phyloP scores from a whole-genome alignment of 2,888 invertebrate species.

The Carterocephalus palaemon region DNA sequence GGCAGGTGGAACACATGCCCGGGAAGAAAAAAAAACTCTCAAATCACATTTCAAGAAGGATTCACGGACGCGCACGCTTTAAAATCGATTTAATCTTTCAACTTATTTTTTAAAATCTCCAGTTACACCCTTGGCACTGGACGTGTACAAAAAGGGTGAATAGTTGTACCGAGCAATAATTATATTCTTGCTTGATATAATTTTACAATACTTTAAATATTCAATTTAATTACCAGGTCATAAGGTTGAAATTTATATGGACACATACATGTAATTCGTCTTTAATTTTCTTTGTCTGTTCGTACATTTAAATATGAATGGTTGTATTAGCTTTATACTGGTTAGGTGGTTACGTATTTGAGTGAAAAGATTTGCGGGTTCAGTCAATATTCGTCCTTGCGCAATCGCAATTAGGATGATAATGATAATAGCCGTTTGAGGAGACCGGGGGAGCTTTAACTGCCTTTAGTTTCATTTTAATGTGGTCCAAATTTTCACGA shows the following conservation, averaged over 20 bases:
- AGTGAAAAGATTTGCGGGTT: constrained; percentile 21
- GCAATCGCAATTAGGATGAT: neutral
- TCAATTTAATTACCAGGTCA: constrained; percentile 15
- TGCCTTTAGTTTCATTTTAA: constrained; percentile 8
- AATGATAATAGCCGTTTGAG: neutral
- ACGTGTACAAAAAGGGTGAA: constrained; percentile 28
- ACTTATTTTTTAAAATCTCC: constrained; percentile 20
- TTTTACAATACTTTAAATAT: constrained; percentile 13
- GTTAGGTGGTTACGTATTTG: constrained; percentile 33
- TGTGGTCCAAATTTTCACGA: constrained; percentile 1
- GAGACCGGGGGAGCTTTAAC: constrained; percentile 6
- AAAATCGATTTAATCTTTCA: constrained; percentile 19
- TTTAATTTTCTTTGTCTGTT: constrained; percentile 32
- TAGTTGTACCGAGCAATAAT: constrained; percentile 19
- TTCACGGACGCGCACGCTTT: constrained; percentile 3
- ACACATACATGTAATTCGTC: constrained; percentile 22
- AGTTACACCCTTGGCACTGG: constrained; percentile 23
- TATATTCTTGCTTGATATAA: constrained; percentile 20
- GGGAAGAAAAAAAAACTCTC: constrained; percentile 5
- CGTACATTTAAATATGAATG: constrained; percentile 40
- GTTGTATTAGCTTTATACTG: constrained; percentile 35
- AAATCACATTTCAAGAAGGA: constrained; percentile 3
- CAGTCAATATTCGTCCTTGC: constrained; percentile 5
- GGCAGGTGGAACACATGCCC: no score
- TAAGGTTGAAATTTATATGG: constrained; percentile 11